These are phyloP conservation scores for Balaeniceps rex DNA, from an alignment of 2,113 vertebrate species.

Conservation along the genomic window DNA sequence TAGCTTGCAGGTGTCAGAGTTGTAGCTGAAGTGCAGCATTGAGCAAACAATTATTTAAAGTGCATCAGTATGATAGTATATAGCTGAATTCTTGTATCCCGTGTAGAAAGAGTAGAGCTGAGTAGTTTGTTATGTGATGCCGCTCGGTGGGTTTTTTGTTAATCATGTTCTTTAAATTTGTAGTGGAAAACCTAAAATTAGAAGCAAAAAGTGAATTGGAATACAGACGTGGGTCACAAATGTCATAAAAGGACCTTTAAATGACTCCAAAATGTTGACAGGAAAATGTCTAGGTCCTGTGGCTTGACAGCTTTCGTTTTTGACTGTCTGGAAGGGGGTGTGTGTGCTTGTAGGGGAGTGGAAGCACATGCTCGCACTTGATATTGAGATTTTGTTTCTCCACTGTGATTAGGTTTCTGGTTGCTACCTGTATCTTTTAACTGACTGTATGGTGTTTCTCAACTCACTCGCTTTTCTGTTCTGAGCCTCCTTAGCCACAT, in stretches of 20 bases:
- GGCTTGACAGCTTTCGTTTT: background rate
- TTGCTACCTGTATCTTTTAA: background rate
- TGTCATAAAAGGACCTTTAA: background rate
- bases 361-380: accelerated
- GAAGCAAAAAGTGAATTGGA: background rate
- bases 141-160: background rate
- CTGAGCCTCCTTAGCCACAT: background rate
- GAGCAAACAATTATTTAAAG: background rate
- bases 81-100: background rate
- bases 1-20: background rate
- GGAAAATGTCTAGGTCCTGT: background rate
- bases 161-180: background rate
- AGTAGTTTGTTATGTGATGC: background rate
- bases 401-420: background rate
- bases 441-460: background rate
- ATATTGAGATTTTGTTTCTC: background rate
- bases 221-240: background rate
- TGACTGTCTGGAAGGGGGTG: background rate
- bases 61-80: background rate
- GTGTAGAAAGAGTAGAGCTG: background rate
- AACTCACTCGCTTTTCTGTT: background rate
- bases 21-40: background rate
- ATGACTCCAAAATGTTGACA: background rate
- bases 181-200: background rate
- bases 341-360: background rate